Evolutionary conservation across 1,140 invertebrate species (phyloP).

Genomic region (Drosophila busckii): DNA sequence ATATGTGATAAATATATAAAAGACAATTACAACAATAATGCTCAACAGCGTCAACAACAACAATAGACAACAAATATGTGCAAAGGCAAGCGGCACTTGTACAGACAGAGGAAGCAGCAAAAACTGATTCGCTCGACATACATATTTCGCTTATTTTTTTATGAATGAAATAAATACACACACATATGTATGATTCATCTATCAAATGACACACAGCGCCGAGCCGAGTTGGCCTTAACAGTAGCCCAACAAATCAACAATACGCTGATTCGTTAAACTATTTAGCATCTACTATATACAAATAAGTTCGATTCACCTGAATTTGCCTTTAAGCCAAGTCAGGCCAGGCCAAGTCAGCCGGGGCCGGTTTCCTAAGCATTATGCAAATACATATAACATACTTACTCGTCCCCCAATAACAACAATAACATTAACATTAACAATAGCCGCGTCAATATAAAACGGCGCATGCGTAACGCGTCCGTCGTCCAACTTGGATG

Average conservation of each 20-base stretch:
- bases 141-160: conserved; percentile 58
- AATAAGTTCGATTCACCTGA: conserved; percentile 48
- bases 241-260: conserved; percentile 28
- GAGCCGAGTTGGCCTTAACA: conserved; percentile 30
- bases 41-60: conserved; percentile 25
- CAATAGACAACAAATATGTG: conserved; percentile 28
- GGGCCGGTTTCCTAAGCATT: conserved; percentile 44
- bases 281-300: no score
- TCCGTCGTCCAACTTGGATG: no score
- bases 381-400: conserved; percentile 61
- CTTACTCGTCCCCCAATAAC: no score
- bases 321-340: conserved; percentile 12
- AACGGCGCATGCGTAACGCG: conserved; percentile 55
- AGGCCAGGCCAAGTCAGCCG: neutral
- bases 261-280: conserved; percentile 34
- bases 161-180: conserved; percentile 52
- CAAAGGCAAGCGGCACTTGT: conserved; percentile 46
- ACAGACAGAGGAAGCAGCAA: conserved; percentile 23
- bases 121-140: conserved; percentile 20
- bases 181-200: conserved; percentile 56
- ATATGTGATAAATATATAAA: conserved; percentile 7
- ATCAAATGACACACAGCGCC: conserved; percentile 44
- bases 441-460: no score
- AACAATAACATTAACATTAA: no score
- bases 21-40: conserved; percentile 10